Evolutionary conservation across 2,113 vertebrate genomes (phyloP), one percentile per base, ranked within the genome.

Genomic region (Spea bombifrons): DNA sequence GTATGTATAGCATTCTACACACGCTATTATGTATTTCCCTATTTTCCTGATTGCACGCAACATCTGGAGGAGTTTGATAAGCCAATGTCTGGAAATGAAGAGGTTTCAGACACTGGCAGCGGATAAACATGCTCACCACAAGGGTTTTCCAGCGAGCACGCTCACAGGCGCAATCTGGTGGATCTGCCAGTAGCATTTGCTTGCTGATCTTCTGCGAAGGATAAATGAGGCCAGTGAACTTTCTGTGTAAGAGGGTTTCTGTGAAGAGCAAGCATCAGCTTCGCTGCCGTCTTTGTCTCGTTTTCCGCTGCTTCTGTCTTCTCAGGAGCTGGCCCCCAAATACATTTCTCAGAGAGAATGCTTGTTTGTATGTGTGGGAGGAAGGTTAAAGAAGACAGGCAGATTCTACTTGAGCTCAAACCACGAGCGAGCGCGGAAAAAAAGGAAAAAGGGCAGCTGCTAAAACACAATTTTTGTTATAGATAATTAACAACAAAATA

Each of bases 141-240:
- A 77, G 66, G 66, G 75, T 55, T 77, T 76, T 77, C 46, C 75
- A 71, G 44, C 63, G 66, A 77, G 70, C 75, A 70, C 30, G 30
- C 75, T 69, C 75, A 71, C 75, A 71, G 66, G 43, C 75, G 70
- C 75, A 70, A 77, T 77, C 75, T 77, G 66, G 46, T 50, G n/a
- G 66, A 77, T 77, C 75, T 70, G 75, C 66, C 66, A 77, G 67
- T 13, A 55, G 55, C 48, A 44, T 61, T 43, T 16, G 66, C 44
- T 61, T 77, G 66, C 75, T 76, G 66, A 76, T 76, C 53, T 43
- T 44, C 53, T n/a, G 53, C 50, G n/a, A 44, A 70, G 75, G 52
- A 69, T 77, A 77, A 76, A 76, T 76, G 65, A 76, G 66, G 67
- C 16, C 52, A 46, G 67, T 50, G 66, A 77, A 63, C 75, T 77